Base-by-base conservation (phyloP, 2,113 vertebrate species). In the Dipodomys spectabilis region DNA sequence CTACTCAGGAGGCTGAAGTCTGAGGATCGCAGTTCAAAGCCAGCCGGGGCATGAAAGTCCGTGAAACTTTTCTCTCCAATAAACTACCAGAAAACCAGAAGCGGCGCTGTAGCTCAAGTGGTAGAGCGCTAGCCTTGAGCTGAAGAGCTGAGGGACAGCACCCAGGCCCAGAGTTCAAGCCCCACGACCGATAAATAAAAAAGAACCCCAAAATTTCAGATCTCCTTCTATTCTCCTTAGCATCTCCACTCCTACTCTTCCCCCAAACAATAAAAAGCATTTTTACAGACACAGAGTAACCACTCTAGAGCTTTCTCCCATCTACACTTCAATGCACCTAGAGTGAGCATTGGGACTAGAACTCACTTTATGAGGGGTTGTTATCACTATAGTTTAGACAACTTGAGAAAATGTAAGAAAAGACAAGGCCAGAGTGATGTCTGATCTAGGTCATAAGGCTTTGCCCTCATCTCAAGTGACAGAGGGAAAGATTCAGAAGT, bases 401-500 rank as follows among this genome's bases (percentile, higher is more conserved):
- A 57, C 27, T 75, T 69, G 32, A 84, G 32, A 15, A n/a, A 92
- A 68, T 1, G 1, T 82, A 71, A 83, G 86, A 82, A 93, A 65
- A 67, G 23, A 45, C 18, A 80, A 83, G n/a, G 22, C 28, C 20
- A 25, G 35, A 23, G 57, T 62, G 27, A 20, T n/a, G 18, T 89
- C 89, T 83, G 78, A 35, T 30, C 3, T 11, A 85, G 65, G 27
- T 80, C 68, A 32, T 12, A 32, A 79, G 87, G 62, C 15, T 60
- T 62, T 7, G 57, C 67, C 60, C 28, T 13, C 65, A n/a, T 93
- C 86, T 44, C 60, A 45, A 82, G 64, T 30, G 84, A 53, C 83
- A 45, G 35, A 82, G 78, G 77, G 86, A 82, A 65, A 44, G 49
- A 53, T 90, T 93, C 73, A 57, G 11, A 69, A 92, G 84, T 57